phyloP scores from a whole-genome alignment of 1,140 invertebrate genomes.

The Paralvinella palmiformis region DNA sequence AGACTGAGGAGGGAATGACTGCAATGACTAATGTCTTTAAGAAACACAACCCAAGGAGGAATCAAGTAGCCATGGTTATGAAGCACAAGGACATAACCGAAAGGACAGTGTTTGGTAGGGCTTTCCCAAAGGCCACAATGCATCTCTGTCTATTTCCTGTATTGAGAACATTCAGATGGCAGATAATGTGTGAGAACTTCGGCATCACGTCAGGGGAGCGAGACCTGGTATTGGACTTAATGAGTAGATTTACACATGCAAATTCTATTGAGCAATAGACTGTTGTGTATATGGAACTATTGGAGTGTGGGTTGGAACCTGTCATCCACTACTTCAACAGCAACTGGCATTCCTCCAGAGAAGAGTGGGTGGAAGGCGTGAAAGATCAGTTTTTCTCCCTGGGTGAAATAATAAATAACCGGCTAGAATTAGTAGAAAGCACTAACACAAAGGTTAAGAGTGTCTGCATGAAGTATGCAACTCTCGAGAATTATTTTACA shows the following conservation, averaged over 20 bases:
- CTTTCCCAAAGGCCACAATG: not conserved
- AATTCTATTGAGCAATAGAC: not conserved
- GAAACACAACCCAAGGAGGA: not conserved
- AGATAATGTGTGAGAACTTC: not conserved
- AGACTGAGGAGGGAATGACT: not conserved
- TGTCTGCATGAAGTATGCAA: not conserved
- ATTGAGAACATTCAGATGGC: not conserved
- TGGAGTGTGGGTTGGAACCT: not conserved
- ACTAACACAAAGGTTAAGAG: not conserved
- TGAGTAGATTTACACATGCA: not conserved
- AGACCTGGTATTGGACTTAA: not conserved
- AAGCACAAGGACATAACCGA: not conserved
- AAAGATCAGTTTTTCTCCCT: too few relatives aligned
- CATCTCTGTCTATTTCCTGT: not conserved
- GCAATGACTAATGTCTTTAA: not conserved
- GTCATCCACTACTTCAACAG: not conserved
- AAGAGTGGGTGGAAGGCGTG: too few relatives aligned
- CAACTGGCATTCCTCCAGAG: not conserved
- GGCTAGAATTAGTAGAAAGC: too few relatives aligned
- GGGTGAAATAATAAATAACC: too few relatives aligned
- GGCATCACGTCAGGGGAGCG: constrained; percentile 1
- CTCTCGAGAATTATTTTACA: not conserved
- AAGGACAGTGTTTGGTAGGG: not conserved
- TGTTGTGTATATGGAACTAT: not conserved
- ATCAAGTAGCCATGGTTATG: not conserved